Conservation (phyloP, 2,113 vertebrate genomes). For the Ictalurus punctatus region DNA sequence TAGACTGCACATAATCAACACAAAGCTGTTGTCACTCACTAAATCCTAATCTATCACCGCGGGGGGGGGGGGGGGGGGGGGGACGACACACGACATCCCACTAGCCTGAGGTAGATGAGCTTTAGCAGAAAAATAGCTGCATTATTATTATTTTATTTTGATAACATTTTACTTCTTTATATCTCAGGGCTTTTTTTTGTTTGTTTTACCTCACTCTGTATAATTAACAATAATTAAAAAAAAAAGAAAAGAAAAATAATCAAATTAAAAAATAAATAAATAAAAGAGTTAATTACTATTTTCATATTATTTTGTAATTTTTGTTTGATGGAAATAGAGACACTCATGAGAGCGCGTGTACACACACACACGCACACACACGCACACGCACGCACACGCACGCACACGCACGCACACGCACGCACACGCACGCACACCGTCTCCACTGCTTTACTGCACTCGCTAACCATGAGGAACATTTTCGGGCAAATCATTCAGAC, state of each 20-base stretch:
- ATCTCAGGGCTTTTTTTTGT: too few relatives aligned
- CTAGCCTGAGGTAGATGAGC: neutral
- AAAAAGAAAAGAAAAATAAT: too few relatives aligned
- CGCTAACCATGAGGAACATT: neutral
- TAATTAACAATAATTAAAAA: neutral
- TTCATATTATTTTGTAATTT: neutral
- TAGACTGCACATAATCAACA: neutral
- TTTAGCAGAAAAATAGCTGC: neutral
- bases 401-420: neutral
- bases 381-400: neutral
- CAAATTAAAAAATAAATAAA: neutral
- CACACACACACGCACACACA: neutral
- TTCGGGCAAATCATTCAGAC: conserved; percentile 31
- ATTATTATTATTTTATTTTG: neutral
- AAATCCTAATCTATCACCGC: neutral
- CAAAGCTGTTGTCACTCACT: neutral
- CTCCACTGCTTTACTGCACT: conserved; percentile 7
- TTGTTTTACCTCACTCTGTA: neutral
- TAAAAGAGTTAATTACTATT: neutral
- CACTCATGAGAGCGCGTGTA: too few relatives aligned
- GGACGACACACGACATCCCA: neutral
- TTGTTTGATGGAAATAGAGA: neutral
- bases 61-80: too few relatives aligned
- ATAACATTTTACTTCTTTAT: too few relatives aligned
- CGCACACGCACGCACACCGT: neutral